A percentile compares a stretch with the other conserved stretches of the same genome.
phyloP scores from a whole-genome alignment of 2,113 vertebrate genomes.

The Gobio gobio region DNA sequence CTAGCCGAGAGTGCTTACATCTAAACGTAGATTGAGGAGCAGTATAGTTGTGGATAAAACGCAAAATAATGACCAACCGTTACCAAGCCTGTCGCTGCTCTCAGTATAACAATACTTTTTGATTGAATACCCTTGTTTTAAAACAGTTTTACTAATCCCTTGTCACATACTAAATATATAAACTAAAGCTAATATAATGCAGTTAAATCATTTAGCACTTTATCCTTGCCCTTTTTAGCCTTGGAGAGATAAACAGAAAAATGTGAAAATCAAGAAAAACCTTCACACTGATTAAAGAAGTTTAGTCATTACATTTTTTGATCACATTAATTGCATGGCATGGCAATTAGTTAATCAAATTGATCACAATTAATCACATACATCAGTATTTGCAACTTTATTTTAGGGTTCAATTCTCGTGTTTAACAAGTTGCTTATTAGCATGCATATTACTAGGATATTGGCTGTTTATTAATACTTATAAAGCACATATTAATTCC shows the following conservation, averaged over 20 bases:
- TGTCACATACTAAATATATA: background rate
- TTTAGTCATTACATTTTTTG: background rate
- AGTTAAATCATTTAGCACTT: slow-evolving; percentile 13
- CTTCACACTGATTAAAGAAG: background rate
- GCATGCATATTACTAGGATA: too few relatives aligned
- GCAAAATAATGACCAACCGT: slow-evolving; percentile 11
- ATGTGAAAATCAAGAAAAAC: background rate
- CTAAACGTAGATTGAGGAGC: slow-evolving; percentile 8
- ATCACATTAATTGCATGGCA: background rate
- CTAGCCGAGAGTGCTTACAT: background rate
- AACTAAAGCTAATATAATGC: background rate
- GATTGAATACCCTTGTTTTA: background rate
- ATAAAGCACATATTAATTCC: too few relatives aligned
- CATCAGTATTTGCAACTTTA: background rate
- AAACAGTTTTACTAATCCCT: background rate
- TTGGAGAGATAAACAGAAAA: background rate
- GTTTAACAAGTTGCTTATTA: too few relatives aligned
- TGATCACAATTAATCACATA: too few relatives aligned
- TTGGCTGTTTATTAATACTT: too few relatives aligned
- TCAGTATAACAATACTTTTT: slow-evolving; percentile 12
- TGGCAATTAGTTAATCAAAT: too few relatives aligned
- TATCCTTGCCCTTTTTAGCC: background rate
- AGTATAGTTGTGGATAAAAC: slow-evolving; percentile 14
- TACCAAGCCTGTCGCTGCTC: background rate
- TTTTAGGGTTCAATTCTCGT: too few relatives aligned